Conservation (phyloP, 2,888 invertebrate genomes). For the Sinelater perroti region DNA sequence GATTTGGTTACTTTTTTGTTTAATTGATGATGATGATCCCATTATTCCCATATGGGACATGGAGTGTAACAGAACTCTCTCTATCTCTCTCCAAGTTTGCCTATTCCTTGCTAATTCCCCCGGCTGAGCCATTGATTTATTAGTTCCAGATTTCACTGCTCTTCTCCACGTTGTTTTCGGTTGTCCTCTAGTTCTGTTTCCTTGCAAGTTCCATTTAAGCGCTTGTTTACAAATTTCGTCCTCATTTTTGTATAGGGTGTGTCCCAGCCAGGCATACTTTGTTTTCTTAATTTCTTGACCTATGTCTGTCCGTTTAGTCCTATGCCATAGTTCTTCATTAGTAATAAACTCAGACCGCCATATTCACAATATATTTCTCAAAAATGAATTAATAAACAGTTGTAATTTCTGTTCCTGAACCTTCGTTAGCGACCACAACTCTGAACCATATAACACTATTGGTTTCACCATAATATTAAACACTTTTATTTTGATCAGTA, state of each 20-base stretch:
- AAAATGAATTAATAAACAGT: background rate
- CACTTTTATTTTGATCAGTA: background rate
- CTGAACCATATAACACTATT: background rate
- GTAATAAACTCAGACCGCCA: background rate
- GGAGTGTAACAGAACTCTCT: too few species aligned
- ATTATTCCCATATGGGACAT: too few species aligned
- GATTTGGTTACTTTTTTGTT: too few species aligned
- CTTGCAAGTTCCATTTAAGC: background rate
- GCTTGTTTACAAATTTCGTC: background rate
- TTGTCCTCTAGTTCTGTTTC: background rate
- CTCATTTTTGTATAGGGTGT: background rate
- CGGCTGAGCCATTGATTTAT: too few species aligned
- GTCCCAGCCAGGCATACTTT: background rate
- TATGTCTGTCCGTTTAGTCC: background rate
- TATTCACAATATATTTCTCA: background rate
- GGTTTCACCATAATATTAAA: background rate
- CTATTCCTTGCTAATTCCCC: too few species aligned
- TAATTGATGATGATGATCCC: too few species aligned
- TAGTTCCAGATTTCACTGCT: too few species aligned
- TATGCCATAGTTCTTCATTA: background rate
- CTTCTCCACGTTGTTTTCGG: background rate
- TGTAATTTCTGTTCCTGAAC: background rate
- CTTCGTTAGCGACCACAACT: background rate
- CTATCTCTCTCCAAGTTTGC: too few species aligned
- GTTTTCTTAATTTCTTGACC: background rate